phyloP scores from a whole-genome alignment of 2,888 invertebrate species.

The Coremacera marginata region DNA sequence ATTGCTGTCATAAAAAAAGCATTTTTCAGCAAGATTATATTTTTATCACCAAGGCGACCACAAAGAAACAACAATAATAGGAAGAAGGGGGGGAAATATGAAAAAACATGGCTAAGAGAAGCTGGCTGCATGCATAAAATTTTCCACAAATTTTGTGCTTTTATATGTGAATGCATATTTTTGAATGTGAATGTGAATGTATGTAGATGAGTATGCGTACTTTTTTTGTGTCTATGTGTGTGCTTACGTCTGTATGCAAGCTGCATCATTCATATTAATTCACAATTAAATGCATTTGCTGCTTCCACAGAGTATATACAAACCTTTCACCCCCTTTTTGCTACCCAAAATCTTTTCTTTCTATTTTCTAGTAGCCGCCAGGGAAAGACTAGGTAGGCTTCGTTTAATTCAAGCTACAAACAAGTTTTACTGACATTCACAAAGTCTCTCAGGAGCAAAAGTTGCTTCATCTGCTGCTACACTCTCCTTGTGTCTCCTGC shows the following conservation, averaged over 20 bases:
- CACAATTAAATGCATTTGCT: conserved; percentile 12
- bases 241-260: background rate
- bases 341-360: too few relatives aligned
- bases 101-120: too few relatives aligned
- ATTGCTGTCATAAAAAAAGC: conserved; percentile 22
- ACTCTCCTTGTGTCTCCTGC: background rate
- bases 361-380: too few relatives aligned
- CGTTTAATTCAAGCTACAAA: too few relatives aligned
- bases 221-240: background rate
- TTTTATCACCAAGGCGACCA: too few relatives aligned
- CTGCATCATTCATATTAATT: background rate
- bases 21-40: background rate
- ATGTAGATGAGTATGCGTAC: background rate
- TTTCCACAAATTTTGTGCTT: background rate
- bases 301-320: too few relatives aligned
- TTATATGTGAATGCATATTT: background rate
- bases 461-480: background rate
- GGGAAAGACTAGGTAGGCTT: too few relatives aligned
- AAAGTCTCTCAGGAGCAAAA: too few relatives aligned
- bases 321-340: background rate
- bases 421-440: too few relatives aligned
- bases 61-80: too few relatives aligned
- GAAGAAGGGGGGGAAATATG: too few relatives aligned
- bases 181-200: background rate
- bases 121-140: background rate